phyloP scores from a whole-genome alignment of 2,797 vertebrate genomes.

The Melopsittacus undulatus region DNA sequence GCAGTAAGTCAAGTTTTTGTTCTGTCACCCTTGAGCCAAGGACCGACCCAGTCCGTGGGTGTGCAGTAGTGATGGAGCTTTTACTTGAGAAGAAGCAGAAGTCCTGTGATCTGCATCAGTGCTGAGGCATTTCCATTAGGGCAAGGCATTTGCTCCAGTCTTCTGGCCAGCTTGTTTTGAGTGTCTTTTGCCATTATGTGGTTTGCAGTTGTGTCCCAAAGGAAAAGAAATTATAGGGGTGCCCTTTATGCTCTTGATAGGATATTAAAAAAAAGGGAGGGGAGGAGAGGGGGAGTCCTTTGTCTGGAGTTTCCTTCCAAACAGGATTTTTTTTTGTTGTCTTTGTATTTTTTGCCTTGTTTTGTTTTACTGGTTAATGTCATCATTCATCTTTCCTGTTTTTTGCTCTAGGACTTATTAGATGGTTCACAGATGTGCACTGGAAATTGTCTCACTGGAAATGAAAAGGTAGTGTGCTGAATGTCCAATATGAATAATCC shows the following conservation, averaged over 20 bases:
- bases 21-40: not conserved
- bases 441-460: slow-evolving; percentile 19
- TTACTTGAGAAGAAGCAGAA: not conserved
- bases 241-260: not conserved
- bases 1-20: not conserved
- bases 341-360: not conserved
- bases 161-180: slow-evolving; percentile 11
- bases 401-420: slow-evolving; percentile 45
- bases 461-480: slow-evolving; percentile 25
- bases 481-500: not conserved
- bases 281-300: not conserved
- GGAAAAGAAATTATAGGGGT: not conserved
- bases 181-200: slow-evolving; percentile 3
- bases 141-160: not conserved
- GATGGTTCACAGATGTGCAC: slow-evolving; percentile 58
- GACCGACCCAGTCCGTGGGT: not conserved
- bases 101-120: not conserved
- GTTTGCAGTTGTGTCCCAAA: slow-evolving; percentile 7
- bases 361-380: slow-evolving; percentile 45
- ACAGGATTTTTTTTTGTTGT: slow-evolving; percentile 8
- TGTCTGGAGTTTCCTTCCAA: slow-evolving; percentile 34
- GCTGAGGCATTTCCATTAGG: slow-evolving; percentile 23
- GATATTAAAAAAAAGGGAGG: not conserved
- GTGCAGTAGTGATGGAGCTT: not conserved
- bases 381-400: slow-evolving; percentile 49